Conservation (phyloP, 1,140 invertebrate genomes). For the Lepidurus arcticus region DNA sequence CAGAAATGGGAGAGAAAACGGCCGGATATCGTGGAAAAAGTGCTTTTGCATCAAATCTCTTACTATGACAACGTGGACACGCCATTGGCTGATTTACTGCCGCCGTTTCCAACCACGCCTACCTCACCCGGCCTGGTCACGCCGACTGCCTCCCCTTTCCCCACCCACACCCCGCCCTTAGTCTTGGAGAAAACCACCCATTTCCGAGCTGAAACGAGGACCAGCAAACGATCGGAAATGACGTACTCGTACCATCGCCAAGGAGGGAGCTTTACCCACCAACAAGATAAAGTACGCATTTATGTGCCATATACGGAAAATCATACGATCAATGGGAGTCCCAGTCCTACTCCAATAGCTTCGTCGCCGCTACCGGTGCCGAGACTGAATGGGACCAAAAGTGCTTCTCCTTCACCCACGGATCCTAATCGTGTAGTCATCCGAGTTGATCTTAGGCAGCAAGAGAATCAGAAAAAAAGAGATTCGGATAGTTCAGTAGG, state of each 20-base stretch:
- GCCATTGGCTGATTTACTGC: constrained; percentile 21
- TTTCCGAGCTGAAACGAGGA: constrained; percentile 44
- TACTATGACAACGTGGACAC: constrained; percentile 27
- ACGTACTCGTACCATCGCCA: constrained; percentile 26
- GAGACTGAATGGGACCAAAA: constrained; percentile 44
- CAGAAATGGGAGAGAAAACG: not conserved
- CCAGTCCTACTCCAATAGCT: constrained; percentile 47
- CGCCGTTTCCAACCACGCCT: constrained; percentile 29
- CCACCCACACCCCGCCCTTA: not conserved
- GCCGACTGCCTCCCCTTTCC: constrained; percentile 21
- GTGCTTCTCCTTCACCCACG: constrained; percentile 46
- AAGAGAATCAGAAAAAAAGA: constrained; percentile 25
- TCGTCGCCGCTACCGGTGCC: constrained; percentile 45
- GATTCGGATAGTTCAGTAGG: constrained; percentile 21
- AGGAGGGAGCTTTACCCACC: constrained; percentile 32
- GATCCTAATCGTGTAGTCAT: constrained; percentile 60
- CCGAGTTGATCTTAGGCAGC: constrained; percentile 49
- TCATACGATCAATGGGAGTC: constrained; percentile 34
- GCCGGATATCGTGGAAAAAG: constrained; percentile 19
- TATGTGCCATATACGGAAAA: constrained; percentile 60
- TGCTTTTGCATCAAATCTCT: constrained; percentile 8
- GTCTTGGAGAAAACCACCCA: constrained; percentile 49
- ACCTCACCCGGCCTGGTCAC: constrained; percentile 26
- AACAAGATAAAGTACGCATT: constrained; percentile 60
- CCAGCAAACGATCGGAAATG: constrained; percentile 42